Evolutionary conservation across 2,888 invertebrate genomes (phyloP).

Genomic region (Diarsia dahlii): DNA sequence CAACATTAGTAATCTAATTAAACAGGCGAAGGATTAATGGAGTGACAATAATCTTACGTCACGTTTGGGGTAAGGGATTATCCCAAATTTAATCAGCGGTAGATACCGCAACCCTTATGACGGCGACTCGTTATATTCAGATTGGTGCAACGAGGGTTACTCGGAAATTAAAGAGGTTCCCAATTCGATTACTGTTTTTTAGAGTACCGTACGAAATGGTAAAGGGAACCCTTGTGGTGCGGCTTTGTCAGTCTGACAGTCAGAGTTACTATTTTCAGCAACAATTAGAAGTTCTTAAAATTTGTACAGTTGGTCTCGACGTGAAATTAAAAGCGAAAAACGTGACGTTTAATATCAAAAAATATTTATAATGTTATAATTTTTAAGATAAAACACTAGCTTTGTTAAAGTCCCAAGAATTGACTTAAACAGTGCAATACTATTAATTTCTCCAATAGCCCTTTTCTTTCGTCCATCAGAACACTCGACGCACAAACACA

Average conservation of each 20-base stretch:
- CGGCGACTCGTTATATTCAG: slow-evolving; percentile 64
- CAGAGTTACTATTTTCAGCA: background rate
- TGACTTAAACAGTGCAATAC: no score
- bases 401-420: no score
- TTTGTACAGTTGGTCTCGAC: background rate
- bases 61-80: slow-evolving; percentile 82
- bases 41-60: slow-evolving; percentile 89
- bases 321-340: no score
- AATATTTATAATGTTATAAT: no score
- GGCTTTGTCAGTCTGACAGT: background rate
- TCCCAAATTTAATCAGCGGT: slow-evolving; percentile 87
- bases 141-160: slow-evolving; percentile 58
- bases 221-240: background rate
- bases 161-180: slow-evolving; percentile 33
- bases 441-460: no score
- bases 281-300: background rate
- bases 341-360: no score
- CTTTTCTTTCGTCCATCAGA: background rate
- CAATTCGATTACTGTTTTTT: slow-evolving; percentile 24
- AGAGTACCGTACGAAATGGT: background rate
- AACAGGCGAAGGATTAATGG: slow-evolving; percentile 86
- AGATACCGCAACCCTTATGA: slow-evolving; percentile 78
- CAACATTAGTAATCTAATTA: slow-evolving; percentile 82
- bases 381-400: no score
- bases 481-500: no score